Evolutionary conservation across 2,888 invertebrate species (phyloP).

Genomic region (Tyria jacobaeae): DNA sequence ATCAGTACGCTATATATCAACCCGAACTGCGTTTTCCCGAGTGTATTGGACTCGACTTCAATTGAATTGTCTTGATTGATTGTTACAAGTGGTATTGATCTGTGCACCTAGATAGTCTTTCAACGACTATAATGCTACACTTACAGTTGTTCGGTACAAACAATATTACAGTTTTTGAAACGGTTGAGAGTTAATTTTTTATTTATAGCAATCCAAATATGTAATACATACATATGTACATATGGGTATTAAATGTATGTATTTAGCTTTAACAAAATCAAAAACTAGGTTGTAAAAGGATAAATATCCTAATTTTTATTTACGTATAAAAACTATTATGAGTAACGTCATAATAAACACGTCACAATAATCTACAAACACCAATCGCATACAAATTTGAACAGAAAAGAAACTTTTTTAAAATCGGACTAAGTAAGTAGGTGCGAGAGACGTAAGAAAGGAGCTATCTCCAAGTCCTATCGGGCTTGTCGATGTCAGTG

Average conservation of each 20-base stretch:
- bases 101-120: background rate
- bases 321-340: too few species aligned
- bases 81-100: conserved; percentile 7
- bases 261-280: too few species aligned
- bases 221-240: too few species aligned
- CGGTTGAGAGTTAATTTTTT: too few species aligned
- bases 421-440: conserved; percentile 33
- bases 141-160: background rate
- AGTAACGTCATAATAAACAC: background rate
- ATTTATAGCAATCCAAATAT: too few species aligned
- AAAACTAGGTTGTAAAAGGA: too few species aligned
- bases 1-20: conserved; percentile 12
- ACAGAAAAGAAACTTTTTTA: conserved; percentile 36
- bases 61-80: conserved; percentile 21
- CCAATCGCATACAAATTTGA: conserved; percentile 30
- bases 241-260: too few species aligned
- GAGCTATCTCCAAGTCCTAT: conserved; percentile 67
- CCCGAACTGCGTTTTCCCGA: conserved; percentile 6
- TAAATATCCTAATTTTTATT: too few species aligned
- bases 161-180: background rate
- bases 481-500: conserved; percentile 73
- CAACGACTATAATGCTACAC: background rate
- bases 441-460: conserved; percentile 34
- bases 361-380: conserved; percentile 23
- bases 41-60: conserved; percentile 13